Conservation (phyloP, 2,888 invertebrate species). For the Ophion slaviceki region DNA sequence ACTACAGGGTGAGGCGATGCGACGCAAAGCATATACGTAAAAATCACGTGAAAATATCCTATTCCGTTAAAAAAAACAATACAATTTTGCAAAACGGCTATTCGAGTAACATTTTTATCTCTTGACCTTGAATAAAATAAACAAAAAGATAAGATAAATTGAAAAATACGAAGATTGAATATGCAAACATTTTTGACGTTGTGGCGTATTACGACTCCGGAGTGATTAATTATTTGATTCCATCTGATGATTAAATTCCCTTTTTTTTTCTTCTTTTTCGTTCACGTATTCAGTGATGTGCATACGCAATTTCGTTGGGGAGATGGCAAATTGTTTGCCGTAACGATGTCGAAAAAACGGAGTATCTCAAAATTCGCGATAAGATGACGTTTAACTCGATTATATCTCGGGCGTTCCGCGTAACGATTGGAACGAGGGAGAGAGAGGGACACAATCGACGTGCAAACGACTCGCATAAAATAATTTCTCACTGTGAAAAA, state of each 20-base stretch:
- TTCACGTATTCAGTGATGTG: not conserved
- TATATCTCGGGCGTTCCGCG: not conserved
- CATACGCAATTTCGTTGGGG: not conserved
- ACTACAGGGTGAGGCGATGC: constrained; percentile 48
- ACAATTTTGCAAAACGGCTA: not conserved
- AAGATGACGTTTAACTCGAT: constrained; percentile 32
- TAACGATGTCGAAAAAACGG: constrained; percentile 19
- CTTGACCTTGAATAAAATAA: constrained; percentile 20
- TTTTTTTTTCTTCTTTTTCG: not conserved
- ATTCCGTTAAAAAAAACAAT: not conserved
- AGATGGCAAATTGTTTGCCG: constrained; percentile 13
- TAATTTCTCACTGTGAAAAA: constrained; percentile 5
- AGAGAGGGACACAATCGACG: constrained; percentile 17
- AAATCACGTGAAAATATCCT: not conserved
- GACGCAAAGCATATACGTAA: not conserved
- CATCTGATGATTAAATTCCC: constrained; percentile 21
- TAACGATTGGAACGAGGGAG: not conserved
- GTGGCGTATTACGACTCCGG: not conserved
- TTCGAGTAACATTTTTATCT: not conserved
- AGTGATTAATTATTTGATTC: constrained; percentile 29
- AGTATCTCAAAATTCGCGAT: constrained; percentile 42
- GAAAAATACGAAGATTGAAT: constrained; percentile 11
- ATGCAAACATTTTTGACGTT: constrained; percentile 20
- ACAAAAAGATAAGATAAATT: constrained; percentile 20
- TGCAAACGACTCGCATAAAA: constrained; percentile 23